Evolutionary conservation across 2,113 vertebrate genomes (phyloP), one percentile per base, ranked within the genome.

Genomic region (Strigops habroptila): DNA sequence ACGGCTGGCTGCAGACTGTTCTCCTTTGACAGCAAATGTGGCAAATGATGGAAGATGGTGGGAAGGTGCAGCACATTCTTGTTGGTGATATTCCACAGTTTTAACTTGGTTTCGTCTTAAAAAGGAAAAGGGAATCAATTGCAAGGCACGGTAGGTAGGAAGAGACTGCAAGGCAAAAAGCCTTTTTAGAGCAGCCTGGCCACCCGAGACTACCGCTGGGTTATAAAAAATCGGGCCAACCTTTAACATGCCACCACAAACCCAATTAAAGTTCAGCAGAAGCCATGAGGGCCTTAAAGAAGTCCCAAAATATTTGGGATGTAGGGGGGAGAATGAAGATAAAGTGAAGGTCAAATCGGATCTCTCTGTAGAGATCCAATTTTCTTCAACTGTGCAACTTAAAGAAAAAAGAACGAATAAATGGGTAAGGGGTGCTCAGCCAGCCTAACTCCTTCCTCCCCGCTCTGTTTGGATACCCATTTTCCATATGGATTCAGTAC

Each of bases 11-110:
- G 99, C 92, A 99, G 98, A 96, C 99, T 99, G 98, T 98, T 99
- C 97, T 99, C 99, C 96, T 99, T 98, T 98, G 98, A 98, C 97
- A 99, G 98, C 96, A 99, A 99, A 98, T 99, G 99, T n/a, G 99
- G 99, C 95, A 99, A 98, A 97, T 99, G 99, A 96, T 99, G 99
- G 98, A 99, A 99, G 98, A 99, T 99, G 82, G 99, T 99, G 96
- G 99, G 99, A 94, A 99, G 98, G 98, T 99, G 99, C 90, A 99
- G 98, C 90, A 99, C 98, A 98, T 99, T 99, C 97, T 99, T 99
- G 97, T 99, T 99, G 89, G 99, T 99, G 95, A 98, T 98, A 70
- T 99, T 99, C 99, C 99, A 99, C 79, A 99, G 97, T 97, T 98
- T 99, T 97, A 99, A 97, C 94, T 99, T 98, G 30, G 99, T 99